A percentile compares a stretch with the other conserved stretches of the same genome.
Evolutionary conservation across 1,140 invertebrate species (phyloP).

Genomic region (Thereuonema tuberculata): DNA sequence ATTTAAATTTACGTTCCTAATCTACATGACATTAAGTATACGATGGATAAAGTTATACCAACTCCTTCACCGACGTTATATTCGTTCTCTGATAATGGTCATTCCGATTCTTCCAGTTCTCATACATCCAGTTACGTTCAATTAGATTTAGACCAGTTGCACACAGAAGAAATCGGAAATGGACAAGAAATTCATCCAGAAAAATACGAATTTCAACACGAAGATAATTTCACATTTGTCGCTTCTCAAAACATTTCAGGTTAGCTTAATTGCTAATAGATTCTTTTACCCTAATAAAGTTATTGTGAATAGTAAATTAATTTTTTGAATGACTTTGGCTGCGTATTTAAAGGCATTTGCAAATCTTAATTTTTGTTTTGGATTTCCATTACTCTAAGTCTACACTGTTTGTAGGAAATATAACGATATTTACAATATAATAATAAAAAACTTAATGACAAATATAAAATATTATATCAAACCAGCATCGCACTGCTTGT

Average conservation of each 20-base stretch:
- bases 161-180: neutral
- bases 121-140: constrained; percentile 5
- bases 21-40: no score
- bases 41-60: neutral
- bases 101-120: constrained; percentile 4
- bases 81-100: neutral
- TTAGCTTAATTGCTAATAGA: neutral
- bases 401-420: no score
- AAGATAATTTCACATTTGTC: neutral
- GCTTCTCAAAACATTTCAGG: neutral
- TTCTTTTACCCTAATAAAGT: neutral
- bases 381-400: no score
- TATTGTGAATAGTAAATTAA: no score
- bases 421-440: no score
- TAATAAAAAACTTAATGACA: no score
- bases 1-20: no score
- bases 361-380: no score
- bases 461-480: no score
- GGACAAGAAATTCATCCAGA: neutral
- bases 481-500: no score
- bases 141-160: neutral
- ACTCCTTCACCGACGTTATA: neutral
- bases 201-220: neutral
- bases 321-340: no score
- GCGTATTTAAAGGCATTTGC: no score